Evolutionary conservation across 2,888 invertebrate species (phyloP), one percentile per base, ranked within the genome.

Genomic region (Linnaemya vulpina): DNA sequence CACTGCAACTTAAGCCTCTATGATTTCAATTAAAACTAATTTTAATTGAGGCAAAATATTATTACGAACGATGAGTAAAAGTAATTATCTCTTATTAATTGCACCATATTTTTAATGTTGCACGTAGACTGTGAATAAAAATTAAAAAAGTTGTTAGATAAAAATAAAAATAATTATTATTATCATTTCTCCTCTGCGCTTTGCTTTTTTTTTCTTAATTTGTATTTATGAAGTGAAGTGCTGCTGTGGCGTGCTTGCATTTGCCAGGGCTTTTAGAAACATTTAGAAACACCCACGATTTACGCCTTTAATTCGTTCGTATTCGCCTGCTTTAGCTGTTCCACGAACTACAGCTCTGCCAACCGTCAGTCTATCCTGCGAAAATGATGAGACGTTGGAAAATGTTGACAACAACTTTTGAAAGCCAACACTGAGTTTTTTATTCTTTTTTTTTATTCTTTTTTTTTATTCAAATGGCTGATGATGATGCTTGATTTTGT

Each of bases 221-320:
- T 30, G n/a, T 40, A 5, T 20, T 20, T 63, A 8, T 17, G 40
- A 55, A 67, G 35, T 17, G 38, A 51, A 55, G 15, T 38, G 22
- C 10, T 43, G 25, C 20, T 20, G 17, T 22, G 11, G 38, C 38
- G 11, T 17, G 67, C 15, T 71, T 30, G 25, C 43, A 70, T 43
- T 43, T 70, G 8, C 20, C 3, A 13, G 25, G 11, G 51, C 11
- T 46, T 76, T 76, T 13, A 9, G 70, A 70, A 71, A 35, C 53
- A 43, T 67, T 65, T 22, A 71, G 79, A 2, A 65, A 79, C 79
- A 65, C 79, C 79, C 71, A 73, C 55, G 10, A 46, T 38, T 25
- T 13, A 76, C 65, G 63, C 82, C 76, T 71, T 65, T 49, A 65
- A 75, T 82, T 38, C 30, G 22, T 67, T 17, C 15, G 5, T n/a